phyloP scores from a whole-genome alignment of 2,113 vertebrate species.

The Collichthys lucidus region DNA sequence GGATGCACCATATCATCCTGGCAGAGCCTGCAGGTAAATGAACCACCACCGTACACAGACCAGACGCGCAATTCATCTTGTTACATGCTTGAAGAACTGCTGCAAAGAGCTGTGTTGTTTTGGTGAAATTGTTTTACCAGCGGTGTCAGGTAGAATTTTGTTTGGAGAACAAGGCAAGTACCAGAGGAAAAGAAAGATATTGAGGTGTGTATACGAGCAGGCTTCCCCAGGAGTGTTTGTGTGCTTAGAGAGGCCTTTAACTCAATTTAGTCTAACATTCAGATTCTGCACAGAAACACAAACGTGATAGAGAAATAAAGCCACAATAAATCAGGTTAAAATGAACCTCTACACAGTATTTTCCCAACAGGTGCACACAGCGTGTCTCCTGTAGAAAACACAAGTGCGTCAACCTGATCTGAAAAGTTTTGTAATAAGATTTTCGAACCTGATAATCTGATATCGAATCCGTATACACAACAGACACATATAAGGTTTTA shows the following conservation, averaged over 20 bases:
- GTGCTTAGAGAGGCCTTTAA: neutral
- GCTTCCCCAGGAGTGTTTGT: neutral
- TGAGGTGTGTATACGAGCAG: neutral
- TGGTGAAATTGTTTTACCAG: neutral
- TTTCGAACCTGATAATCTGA: neutral
- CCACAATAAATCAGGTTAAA: neutral
- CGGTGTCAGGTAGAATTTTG: neutral
- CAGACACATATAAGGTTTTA: neutral
- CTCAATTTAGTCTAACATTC: neutral
- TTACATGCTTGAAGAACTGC: neutral
- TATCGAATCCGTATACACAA: neutral
- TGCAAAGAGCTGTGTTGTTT: neutral
- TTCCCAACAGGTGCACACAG: neutral
- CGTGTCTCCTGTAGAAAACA: neutral
- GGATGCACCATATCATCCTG: neutral
- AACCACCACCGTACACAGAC: neutral
- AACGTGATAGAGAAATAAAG: neutral
- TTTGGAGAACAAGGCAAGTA: neutral
- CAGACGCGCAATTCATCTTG: neutral
- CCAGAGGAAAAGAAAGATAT: neutral
- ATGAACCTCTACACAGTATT: neutral
- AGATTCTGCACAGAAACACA: neutral
- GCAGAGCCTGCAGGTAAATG: neutral
- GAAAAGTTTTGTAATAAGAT: neutral
- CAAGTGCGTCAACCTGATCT: constrained; percentile 4